A percentile compares a stretch with the other conserved stretches of the same genome.
phyloP scores from a whole-genome alignment of 1,140 invertebrate species.

The Daktulosphaira vitifoliae region DNA sequence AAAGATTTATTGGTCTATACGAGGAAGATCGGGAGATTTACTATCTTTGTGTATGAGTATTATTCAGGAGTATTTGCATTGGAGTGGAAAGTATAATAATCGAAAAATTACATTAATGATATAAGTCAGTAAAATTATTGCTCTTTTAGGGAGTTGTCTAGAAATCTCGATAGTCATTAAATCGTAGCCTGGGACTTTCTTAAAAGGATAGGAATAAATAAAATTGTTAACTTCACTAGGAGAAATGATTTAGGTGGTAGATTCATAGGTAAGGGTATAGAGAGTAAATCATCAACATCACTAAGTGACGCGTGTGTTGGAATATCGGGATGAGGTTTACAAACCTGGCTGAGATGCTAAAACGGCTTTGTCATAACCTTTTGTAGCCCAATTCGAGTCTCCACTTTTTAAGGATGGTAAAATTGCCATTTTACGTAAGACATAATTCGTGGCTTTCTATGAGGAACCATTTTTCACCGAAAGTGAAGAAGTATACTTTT shows the following conservation, averaged over 20 bases:
- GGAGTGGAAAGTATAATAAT: too few species aligned
- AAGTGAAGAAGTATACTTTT: not conserved
- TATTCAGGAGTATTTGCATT: too few species aligned
- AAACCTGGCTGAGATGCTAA: not conserved
- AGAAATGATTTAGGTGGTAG: not conserved
- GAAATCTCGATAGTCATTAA: conserved; percentile 1
- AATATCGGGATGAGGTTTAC: not conserved
- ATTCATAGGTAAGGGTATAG: too few species aligned
- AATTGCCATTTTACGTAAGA: not conserved
- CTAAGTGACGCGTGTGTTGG: not conserved
- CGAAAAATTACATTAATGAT: conserved; percentile 22
- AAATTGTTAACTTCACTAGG: not conserved
- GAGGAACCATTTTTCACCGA: not conserved
- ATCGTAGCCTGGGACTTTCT: conserved; percentile 29
- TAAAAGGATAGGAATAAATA: not conserved
- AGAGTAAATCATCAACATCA: not conserved
- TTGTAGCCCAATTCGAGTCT: not conserved
- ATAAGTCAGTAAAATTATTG: conserved; percentile 5
- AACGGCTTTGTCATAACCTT: not conserved
- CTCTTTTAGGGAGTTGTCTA: conserved; percentile 23
- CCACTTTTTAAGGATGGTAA: not conserved
- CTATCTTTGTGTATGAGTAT: conserved; percentile 37
- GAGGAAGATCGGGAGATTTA: conserved; percentile 39
- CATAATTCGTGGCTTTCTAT: not conserved
- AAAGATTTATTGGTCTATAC: conserved; percentile 42